A percentile compares a stretch with the other conserved stretches of the same genome.
Evolutionary conservation across 2,888 invertebrate genomes (phyloP).

Genomic region (Balanococcus diminutus): DNA sequence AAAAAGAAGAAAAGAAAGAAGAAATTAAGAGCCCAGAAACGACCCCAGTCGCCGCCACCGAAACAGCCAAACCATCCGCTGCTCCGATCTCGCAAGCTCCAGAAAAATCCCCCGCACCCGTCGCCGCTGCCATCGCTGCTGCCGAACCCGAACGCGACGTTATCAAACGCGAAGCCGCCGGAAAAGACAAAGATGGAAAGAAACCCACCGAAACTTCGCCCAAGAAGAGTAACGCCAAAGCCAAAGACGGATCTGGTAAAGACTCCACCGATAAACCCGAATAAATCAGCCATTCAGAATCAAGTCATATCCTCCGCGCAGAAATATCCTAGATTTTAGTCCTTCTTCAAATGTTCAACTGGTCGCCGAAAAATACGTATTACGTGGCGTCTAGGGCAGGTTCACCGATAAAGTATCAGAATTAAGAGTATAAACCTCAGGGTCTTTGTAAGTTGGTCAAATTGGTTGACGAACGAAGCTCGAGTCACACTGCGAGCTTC

Average conservation of each 20-base stretch:
- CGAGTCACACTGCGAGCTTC: neutral
- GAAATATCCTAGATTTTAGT: neutral
- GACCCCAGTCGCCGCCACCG: neutral
- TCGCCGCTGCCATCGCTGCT: slow-evolving; percentile 42
- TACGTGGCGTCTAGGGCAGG: neutral
- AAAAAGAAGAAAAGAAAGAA: slow-evolving; percentile 58
- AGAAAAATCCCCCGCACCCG: neutral
- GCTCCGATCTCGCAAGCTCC: slow-evolving; percentile 18
- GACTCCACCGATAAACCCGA: slow-evolving; percentile 21
- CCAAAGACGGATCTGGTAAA: neutral
- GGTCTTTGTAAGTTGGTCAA: neutral
- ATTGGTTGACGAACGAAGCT: neutral
- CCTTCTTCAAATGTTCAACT: neutral
- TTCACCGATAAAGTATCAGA: slow-evolving; percentile 14
- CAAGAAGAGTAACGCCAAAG: slow-evolving; percentile 39
- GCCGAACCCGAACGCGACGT: slow-evolving; percentile 56
- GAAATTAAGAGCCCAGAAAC: slow-evolving; percentile 56
- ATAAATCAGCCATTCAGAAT: neutral
- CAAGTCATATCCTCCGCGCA: slow-evolving; percentile 33
- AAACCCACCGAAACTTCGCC: slow-evolving; percentile 49
- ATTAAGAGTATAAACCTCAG: neutral
- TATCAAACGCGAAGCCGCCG: slow-evolving; percentile 58
- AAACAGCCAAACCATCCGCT: slow-evolving; percentile 32
- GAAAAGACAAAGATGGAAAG: slow-evolving; percentile 56
- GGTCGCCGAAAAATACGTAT: neutral